Conservation (phyloP, 2,113 vertebrate species). For the Peromyscus leucopus region DNA sequence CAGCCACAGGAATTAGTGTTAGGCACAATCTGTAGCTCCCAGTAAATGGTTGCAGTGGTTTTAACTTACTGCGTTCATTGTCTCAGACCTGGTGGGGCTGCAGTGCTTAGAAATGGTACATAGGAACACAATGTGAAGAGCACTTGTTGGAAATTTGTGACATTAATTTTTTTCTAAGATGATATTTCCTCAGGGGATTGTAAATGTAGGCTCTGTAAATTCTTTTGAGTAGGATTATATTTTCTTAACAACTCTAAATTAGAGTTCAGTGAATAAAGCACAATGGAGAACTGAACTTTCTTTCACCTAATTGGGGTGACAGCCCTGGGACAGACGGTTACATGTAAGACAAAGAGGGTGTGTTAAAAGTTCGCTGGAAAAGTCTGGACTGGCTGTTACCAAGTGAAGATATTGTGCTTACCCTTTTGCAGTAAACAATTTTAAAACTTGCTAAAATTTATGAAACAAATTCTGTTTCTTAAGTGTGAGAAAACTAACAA, state of each 20-base stretch:
- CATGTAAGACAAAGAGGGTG: not conserved
- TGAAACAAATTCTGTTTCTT: not conserved
- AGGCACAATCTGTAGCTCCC: not conserved
- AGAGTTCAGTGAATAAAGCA: not conserved
- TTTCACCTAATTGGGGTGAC: not conserved
- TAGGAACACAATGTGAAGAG: not conserved
- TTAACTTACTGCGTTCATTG: not conserved
- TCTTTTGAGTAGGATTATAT: not conserved
- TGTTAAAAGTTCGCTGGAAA: not conserved
- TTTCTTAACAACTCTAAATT: slow-evolving; percentile 43
- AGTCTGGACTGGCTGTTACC: not conserved
- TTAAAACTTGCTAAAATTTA: not conserved
- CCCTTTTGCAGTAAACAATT: not conserved
- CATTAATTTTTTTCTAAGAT: not conserved
- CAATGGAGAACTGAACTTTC: not conserved
- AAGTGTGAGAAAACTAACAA: not conserved
- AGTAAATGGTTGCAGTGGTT: not conserved
- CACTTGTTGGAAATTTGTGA: not conserved
- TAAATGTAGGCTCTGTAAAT: not conserved
- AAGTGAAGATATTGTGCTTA: not conserved
- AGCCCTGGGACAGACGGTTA: not conserved
- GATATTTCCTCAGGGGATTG: not conserved
- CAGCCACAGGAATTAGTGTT: not conserved
- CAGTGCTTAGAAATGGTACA: not conserved
- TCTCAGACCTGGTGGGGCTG: not conserved